Evolutionary conservation across 2,888 invertebrate species (phyloP), one percentile per base, ranked within the genome.

Genomic region (Xanthia togata): DNA sequence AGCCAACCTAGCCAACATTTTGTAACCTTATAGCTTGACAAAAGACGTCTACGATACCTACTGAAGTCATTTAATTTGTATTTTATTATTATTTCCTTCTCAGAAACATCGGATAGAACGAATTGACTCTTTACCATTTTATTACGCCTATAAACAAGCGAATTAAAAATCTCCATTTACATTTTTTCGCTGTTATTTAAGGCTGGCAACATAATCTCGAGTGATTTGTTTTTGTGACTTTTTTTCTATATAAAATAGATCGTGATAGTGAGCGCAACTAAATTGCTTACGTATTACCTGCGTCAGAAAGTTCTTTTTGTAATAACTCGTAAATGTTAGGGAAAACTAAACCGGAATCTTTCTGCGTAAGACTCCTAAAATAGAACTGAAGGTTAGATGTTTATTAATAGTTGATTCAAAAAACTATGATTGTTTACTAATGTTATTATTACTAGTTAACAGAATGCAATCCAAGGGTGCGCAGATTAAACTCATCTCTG

Each of bases 321-420:
- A 6, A 31, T 12, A 9, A 4, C 31, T 23, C 6, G 31, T 20
- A 31, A 41, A 20, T 20, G 14, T 44, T 11, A 44, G 9, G 76
- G 79, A 79, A 76, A 76, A 79, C 6, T 12, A 78, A 53, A 57
- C 9, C 38, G 14, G 2, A 31, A 38, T 47, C 26, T 17, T 38
- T 55, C 23, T 4, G 35, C 14, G 26, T 35, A 1, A 8, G 47
- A 14, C 35, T 47, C n/a, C 12, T 17, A 67, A 44, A 67, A 68
- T 55, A 75, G 41, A 64, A n/a, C 3, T 3, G 9, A 50, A 50
- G 50, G 50, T 50, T 50, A 50, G 5, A 23, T 50, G 23, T 50
- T 50, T 50, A 50, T 50, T 23, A 23, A 23, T 23, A 50, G 50
- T 50, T 50, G 50, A 50, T 50, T 50, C 50, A 50, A 50, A 50